phyloP scores from a whole-genome alignment of 2,888 invertebrate genomes.

The Torymus texanus region DNA sequence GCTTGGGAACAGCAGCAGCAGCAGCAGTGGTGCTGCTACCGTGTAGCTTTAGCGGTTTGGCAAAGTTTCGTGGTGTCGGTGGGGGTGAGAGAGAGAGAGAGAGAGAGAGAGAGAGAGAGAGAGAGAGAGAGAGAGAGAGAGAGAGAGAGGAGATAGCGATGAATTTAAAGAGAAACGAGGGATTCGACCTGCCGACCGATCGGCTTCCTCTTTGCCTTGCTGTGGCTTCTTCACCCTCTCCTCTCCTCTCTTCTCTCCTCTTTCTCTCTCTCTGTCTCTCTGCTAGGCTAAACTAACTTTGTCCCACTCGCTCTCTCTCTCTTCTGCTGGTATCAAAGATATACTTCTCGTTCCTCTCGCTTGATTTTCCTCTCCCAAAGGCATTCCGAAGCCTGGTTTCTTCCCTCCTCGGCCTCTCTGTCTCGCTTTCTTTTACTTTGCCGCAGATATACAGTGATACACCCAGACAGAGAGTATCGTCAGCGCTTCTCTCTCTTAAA shows the following conservation, averaged over 20 bases:
- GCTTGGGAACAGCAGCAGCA: too few relatives aligned
- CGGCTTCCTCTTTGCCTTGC: conserved; percentile 34
- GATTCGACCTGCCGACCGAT: conserved; percentile 29
- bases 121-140: too few relatives aligned
- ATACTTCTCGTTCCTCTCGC: conserved; percentile 24
- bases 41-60: conserved; percentile 42
- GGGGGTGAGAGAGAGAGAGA: too few relatives aligned
- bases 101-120: too few relatives aligned
- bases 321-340: conserved; percentile 38
- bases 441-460: background rate
- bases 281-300: conserved; percentile 36
- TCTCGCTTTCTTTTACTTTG: conserved; percentile 11
- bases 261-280: conserved; percentile 2
- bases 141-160: conserved; percentile 29
- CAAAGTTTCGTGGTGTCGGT: conserved; percentile 29
- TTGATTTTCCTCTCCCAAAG: conserved; percentile 28
- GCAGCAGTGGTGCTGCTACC: background rate
- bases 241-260: background rate
- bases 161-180: conserved; percentile 45
- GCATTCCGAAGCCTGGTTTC: conserved; percentile 4
- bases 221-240: conserved; percentile 18
- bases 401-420: background rate
- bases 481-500: conserved; percentile 1
- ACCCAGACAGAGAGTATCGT: too few relatives aligned
- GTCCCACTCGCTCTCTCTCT: background rate